Evolutionary conservation across 2,888 invertebrate genomes (phyloP).

Genomic region (Eumacrocentrus americanus): DNA sequence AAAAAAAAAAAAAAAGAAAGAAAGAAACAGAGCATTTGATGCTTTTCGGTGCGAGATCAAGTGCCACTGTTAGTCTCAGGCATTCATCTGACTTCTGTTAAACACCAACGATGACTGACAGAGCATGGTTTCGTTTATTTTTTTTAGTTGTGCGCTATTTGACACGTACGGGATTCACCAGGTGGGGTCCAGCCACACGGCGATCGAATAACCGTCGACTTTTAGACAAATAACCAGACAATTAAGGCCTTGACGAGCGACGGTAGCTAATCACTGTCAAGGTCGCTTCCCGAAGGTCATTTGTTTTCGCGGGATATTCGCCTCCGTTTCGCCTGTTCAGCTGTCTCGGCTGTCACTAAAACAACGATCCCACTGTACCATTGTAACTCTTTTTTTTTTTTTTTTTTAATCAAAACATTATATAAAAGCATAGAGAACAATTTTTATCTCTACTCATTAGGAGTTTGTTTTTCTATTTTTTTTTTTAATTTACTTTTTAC

Average conservation of each 20-base stretch:
- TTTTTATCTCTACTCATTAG: neutral
- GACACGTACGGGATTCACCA: constrained; percentile 56
- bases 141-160: constrained; percentile 54
- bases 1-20: neutral
- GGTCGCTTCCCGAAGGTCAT: constrained; percentile 68
- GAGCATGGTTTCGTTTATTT: constrained; percentile 33
- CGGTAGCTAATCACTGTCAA: constrained; percentile 62
- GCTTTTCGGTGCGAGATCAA: neutral
- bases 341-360: constrained; percentile 60
- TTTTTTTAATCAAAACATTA: neutral
- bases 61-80: neutral
- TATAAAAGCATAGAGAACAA: neutral
- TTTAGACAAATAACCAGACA: constrained; percentile 52
- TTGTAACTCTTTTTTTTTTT: constrained; percentile 16
- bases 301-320: constrained; percentile 76
- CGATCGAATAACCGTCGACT: constrained; percentile 55
- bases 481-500: neutral
- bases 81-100: constrained; percentile 17
- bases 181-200: constrained; percentile 61
- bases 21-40: neutral
- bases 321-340: constrained; percentile 65
- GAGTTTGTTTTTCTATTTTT: neutral
- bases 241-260: constrained; percentile 59
- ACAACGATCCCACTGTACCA: constrained; percentile 61
- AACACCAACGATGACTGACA: neutral